Base-by-base conservation (phyloP, 1,140 invertebrate species). In the Hermetia illucens region DNA sequence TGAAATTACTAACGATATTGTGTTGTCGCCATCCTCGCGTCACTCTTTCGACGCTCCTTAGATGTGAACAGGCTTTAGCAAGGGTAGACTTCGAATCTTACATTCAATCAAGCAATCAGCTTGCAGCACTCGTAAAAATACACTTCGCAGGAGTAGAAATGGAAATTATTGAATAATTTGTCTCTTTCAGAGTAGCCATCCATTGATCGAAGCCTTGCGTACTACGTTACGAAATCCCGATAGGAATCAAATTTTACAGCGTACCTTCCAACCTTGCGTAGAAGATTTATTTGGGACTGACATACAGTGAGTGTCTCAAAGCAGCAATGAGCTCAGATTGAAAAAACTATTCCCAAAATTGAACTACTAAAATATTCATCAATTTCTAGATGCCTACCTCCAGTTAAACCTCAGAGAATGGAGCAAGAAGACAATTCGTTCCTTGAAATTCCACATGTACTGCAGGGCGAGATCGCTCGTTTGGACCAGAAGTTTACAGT, bases 381-480 rank as follows among this genome's bases (percentile, higher is more conserved):
- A 15, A 4, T 5, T n/a, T 12, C 9, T 16, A 37, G 22, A 24
- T 39, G 45, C 12, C 48, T 53, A 2, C 56, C 53, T 0, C 45
- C 51, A 17, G 24, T 53, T 0, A 60, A 60, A 42, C 41, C 39
- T 8, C 45, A 43, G 2, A 47, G 50, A 1, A 6, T 52, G 1
- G 31, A 25, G 2, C 13, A 20, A 9, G 21, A 36, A 13, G 43
- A 48, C 15, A 47, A 57, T 2, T 49, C 48, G 18, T 13, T 27
- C 0, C 32, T 44, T 3, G 80, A 87, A 45, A 82, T 91, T 44
- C 81, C 87, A 1, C 82, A 93, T 54, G 75, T 90, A n/a, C 58
- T 93, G 4, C 88, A 94, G 61, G 86, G 88, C 24, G 91, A 95
- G 73, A 89, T 94, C 34, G 89, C 90, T 1, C 69, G 88, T 34